Conservation (phyloP, 2,797 vertebrate species). For the Macropodus opercularis region DNA sequence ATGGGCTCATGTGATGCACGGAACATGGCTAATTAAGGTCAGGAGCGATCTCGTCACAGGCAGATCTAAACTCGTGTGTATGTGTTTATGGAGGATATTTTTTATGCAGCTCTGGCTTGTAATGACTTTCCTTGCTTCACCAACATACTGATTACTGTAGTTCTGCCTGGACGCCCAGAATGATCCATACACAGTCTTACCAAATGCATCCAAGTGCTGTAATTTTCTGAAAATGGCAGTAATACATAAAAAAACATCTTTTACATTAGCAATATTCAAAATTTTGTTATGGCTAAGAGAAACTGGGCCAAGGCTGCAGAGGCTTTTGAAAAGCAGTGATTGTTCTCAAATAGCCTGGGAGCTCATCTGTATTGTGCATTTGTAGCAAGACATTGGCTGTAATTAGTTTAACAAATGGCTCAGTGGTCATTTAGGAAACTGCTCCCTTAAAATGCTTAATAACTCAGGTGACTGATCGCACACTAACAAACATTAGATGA, state of each 20-base stretch:
- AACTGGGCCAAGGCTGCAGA: neutral
- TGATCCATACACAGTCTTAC: slow-evolving; percentile 40
- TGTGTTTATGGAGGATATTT: slow-evolving; percentile 72
- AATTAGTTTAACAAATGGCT: slow-evolving; percentile 68
- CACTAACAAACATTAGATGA: slow-evolving; percentile 55
- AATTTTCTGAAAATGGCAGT: slow-evolving; percentile 10
- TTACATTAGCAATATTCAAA: slow-evolving; percentile 15
- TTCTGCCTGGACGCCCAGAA: slow-evolving; percentile 36
- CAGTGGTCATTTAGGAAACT: slow-evolving; percentile 61
- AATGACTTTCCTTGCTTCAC: slow-evolving; percentile 46
- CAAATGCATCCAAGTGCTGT: slow-evolving; percentile 41
- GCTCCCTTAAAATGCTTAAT: slow-evolving; percentile 51
- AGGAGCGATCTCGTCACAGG: slow-evolving; percentile 71
- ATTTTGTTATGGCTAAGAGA: slow-evolving; percentile 8
- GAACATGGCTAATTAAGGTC: slow-evolving; percentile 81
- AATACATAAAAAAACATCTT: slow-evolving; percentile 20
- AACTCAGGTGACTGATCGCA: slow-evolving; percentile 62
- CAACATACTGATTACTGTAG: slow-evolving; percentile 41
- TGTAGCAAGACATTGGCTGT: slow-evolving; percentile 29
- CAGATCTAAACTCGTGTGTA: slow-evolving; percentile 64
- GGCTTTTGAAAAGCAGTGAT: neutral
- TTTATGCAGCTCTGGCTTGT: slow-evolving; percentile 58
- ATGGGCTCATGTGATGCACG: slow-evolving; percentile 78
- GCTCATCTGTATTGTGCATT: slow-evolving; percentile 49
- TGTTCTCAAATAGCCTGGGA: slow-evolving; percentile 41